Evolutionary conservation across 2,113 vertebrate genomes (phyloP).

Genomic region (Suncus etruscus): DNA sequence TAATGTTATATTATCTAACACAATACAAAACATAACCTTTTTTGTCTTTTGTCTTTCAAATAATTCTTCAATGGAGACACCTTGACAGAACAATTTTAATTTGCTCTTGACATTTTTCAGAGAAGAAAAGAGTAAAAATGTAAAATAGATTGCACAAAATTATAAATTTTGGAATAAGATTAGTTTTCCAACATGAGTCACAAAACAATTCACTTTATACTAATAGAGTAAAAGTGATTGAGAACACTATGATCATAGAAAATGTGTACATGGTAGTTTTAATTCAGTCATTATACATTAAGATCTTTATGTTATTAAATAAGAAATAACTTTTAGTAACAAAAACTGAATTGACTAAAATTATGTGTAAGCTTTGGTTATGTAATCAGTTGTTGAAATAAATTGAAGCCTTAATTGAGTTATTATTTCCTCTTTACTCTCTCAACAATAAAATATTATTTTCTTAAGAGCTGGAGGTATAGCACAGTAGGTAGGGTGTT

Average conservation of each 20-base stretch:
- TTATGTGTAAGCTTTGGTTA: too few species aligned
- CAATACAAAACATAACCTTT: not conserved
- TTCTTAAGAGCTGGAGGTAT: too few species aligned
- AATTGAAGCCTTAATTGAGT: too few species aligned
- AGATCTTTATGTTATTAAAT: not conserved
- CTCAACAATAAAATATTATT: too few species aligned
- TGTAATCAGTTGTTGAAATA: too few species aligned
- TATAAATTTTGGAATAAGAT: not conserved
- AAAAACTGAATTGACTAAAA: too few species aligned
- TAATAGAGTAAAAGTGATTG: not conserved
- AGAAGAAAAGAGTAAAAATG: not conserved
- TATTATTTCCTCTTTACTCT: too few species aligned
- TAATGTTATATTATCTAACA: constrained; percentile 6
- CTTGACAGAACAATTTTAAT: not conserved
- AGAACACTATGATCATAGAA: not conserved
- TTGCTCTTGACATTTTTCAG: not conserved
- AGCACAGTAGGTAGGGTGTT: too few species aligned
- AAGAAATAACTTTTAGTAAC: not conserved
- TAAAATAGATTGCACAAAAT: constrained; percentile 9
- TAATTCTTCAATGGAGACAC: constrained; percentile 26
- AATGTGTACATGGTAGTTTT: not conserved
- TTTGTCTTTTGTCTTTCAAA: not conserved
- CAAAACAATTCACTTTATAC: not conserved
- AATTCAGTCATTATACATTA: not conserved
- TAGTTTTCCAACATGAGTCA: not conserved